A percentile compares a stretch with the other conserved stretches of the same genome.
Evolutionary conservation across 1,140 invertebrate species (phyloP).

Genomic region (Lepidostoma basale): DNA sequence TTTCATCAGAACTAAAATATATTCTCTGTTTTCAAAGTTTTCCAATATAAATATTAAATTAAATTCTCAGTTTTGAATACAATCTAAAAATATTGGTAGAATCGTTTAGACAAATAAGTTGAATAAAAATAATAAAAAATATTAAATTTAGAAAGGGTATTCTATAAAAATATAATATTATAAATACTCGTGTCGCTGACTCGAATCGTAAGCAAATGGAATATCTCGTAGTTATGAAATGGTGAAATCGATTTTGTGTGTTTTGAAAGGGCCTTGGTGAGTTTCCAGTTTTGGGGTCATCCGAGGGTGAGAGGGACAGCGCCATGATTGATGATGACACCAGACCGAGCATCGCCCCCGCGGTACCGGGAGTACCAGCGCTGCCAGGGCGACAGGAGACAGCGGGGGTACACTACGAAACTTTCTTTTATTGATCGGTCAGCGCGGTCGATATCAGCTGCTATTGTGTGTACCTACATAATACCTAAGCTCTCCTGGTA

Average conservation of each 20-base stretch:
- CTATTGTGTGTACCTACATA: not conserved
- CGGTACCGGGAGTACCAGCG: not conserved
- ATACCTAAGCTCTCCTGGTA: slow-evolving; percentile 18
- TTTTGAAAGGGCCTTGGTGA: slow-evolving; percentile 16
- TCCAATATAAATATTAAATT: too few relatives aligned
- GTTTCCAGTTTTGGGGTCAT: slow-evolving; percentile 36
- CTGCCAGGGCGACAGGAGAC: slow-evolving; percentile 24
- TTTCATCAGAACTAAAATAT: too few relatives aligned
- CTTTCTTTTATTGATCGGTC: slow-evolving; percentile 33
- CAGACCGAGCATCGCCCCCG: slow-evolving; percentile 27
- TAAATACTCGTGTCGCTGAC: too few relatives aligned
- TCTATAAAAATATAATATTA: too few relatives aligned
- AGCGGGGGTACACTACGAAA: not conserved
- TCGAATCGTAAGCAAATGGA: not conserved
- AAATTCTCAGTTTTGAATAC: too few relatives aligned
- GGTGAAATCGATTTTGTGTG: slow-evolving; percentile 11
- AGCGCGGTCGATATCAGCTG: slow-evolving; percentile 25
- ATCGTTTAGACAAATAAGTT: too few relatives aligned
- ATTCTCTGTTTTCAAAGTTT: too few relatives aligned
- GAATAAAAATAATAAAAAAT: too few relatives aligned
- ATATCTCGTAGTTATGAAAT: slow-evolving; percentile 12
- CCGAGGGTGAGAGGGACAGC: slow-evolving; percentile 27
- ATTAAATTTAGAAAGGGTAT: too few relatives aligned
- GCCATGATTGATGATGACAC: slow-evolving; percentile 37
- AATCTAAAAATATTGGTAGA: too few relatives aligned